These are phyloP conservation scores for Neosilurus mollespiculum DNA, from an alignment of 2,797 vertebrate genomes.

Conservation along the genomic window DNA sequence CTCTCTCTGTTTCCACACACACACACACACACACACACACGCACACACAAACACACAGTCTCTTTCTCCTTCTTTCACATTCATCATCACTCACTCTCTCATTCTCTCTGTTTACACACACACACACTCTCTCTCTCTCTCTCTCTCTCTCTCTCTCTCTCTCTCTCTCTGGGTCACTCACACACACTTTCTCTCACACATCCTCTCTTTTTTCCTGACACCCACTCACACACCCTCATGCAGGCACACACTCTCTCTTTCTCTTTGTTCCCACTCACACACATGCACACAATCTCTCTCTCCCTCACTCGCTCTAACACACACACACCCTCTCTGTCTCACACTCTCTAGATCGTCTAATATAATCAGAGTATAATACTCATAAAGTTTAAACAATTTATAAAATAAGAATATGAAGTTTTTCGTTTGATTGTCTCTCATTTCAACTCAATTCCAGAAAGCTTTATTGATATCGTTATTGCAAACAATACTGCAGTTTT, in stretches of 20 bases:
- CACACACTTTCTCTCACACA: no score
- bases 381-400: background rate
- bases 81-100: background rate
- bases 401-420: background rate
- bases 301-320: background rate
- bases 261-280: no score
- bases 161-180: no score
- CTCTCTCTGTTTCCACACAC: no score
- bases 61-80: no score
- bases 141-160: no score
- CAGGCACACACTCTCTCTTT: background rate
- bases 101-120: no score
- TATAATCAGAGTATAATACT: background rate
- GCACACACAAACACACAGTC: no score
- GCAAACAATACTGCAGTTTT: slow-evolving; percentile 8
- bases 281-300: background rate
- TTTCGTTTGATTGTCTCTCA: background rate
- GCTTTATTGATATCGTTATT: background rate
- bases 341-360: background rate
- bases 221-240: no score
- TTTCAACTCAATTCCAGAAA: background rate
- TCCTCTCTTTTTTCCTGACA: background rate
- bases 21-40: no score
- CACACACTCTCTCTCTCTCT: no score
- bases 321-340: background rate